A percentile compares a stretch with the other conserved stretches of the same genome.
These are phyloP conservation scores for Tinamus guttatus DNA, from an alignment of 2,113 vertebrate genomes.

Conservation along the genomic window DNA sequence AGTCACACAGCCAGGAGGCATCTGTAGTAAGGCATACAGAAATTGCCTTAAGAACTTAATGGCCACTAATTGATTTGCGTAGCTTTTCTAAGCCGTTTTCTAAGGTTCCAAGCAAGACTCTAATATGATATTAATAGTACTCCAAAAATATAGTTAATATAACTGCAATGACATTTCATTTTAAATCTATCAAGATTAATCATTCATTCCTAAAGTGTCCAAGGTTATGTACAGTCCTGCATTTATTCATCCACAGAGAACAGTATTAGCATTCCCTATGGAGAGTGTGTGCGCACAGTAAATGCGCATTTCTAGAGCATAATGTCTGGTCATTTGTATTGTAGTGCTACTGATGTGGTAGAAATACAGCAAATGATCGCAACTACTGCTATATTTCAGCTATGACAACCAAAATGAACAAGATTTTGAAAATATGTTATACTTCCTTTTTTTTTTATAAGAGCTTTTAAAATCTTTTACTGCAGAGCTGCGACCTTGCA, in stretches of 20 bases:
- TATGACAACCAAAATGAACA: conserved; percentile 6
- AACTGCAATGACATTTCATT: not conserved
- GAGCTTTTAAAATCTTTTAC: not conserved
- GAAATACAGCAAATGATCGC: not conserved
- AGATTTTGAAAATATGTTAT: conserved; percentile 22
- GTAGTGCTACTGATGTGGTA: not conserved
- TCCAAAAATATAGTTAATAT: not conserved
- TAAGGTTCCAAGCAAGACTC: not conserved
- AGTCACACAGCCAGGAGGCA: not conserved
- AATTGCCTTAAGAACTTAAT: not conserved
- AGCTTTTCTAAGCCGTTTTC: not conserved
- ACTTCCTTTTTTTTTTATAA: not conserved
- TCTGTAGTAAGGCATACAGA: not conserved
- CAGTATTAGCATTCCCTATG: not conserved
- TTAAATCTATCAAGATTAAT: not conserved
- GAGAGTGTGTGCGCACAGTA: not conserved
- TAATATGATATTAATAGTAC: not conserved
- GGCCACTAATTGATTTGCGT: not conserved
- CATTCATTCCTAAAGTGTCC: not conserved
- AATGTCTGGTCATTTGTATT: not conserved
- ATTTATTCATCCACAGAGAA: not conserved
- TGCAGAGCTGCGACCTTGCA: not conserved
- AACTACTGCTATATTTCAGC: not conserved
- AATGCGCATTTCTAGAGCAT: not conserved
- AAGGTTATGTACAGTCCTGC: not conserved